Evolutionary conservation across 2,888 invertebrate species (phyloP), one percentile per base, ranked within the genome.

Genomic region (Parthenolecanium corni): DNA sequence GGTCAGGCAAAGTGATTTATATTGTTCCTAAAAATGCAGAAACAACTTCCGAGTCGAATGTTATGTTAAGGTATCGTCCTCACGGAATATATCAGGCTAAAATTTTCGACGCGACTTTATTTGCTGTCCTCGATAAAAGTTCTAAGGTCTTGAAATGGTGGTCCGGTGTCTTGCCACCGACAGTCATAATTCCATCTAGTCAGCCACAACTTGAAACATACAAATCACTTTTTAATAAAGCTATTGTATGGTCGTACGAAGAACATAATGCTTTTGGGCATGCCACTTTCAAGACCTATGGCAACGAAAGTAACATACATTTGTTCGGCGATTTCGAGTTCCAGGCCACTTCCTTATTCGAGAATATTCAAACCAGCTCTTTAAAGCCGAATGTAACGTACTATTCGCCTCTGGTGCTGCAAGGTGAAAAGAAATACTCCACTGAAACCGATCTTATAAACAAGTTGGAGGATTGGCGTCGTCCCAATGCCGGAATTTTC

Each of bases 241-340:
- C 16, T 25, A 14, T 58, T 25, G 9, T 49, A 25, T 58, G 58
- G 58, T 47, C 58, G 5, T 49, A 47, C n/a, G 20, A 14, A 14
- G 14, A 31, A 1, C n/a, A 1, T 2, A 47, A 40, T 5, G 16
- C 47, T 4, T 2, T 31, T 16, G 51, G 16, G 16, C 38, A 36
- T 31, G 47, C 36, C 18, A 9, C 21, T 6, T 58, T 58, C 21
- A 38, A 16, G 5, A 58, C 46, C 2, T 49, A 49, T 9, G 31
- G 31, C n/a, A 38, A 23, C n/a, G n/a, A 58, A 6, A 49, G 49
- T 16, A 9, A 47, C 25, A 49, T 58, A 16, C 12, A 31, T 14
- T 23, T 58, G 23, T 49, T 31, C n/a, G 58, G 58, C 12, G 58
- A 58, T 23, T 58, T 58, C 16, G 36, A 58, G 20, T 58, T 58